Evolutionary conservation across 1,140 invertebrate species (phyloP).

Genomic region (Catajapyx aquilonaris): DNA sequence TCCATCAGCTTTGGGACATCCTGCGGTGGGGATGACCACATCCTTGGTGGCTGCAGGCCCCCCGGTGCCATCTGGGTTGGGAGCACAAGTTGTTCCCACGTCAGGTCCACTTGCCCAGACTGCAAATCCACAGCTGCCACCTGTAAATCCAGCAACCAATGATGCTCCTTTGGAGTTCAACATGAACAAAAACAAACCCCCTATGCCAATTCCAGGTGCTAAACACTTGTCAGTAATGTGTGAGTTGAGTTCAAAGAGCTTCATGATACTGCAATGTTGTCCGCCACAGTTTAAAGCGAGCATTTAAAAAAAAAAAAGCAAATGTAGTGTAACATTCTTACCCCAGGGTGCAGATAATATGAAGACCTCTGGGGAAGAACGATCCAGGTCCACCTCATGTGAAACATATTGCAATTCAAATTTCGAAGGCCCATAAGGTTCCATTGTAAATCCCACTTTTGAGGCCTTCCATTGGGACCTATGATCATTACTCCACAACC

Average conservation of each 20-base stretch:
- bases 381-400: too few species aligned
- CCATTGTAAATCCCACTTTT: too few species aligned
- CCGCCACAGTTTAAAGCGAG: neutral
- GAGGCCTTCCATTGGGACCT: too few species aligned
- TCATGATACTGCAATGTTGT: neutral
- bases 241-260: neutral
- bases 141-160: conserved; percentile 30
- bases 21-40: neutral
- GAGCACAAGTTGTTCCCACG: neutral
- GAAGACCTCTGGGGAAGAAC: neutral
- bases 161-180: conserved; percentile 44
- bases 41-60: neutral
- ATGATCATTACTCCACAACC: too few species aligned
- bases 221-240: too few species aligned
- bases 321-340: neutral
- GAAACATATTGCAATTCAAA: too few species aligned
- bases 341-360: neutral
- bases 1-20: neutral
- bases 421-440: too few species aligned
- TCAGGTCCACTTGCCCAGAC: neutral
- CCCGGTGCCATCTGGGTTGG: neutral
- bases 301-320: neutral
- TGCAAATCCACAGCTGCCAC: neutral
- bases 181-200: conserved; percentile 38
- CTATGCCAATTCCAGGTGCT: conserved; percentile 21